A percentile compares a stretch with the other conserved stretches of the same genome.
These are phyloP conservation scores for Dicycla oo DNA, from an alignment of 2,888 invertebrate genomes.

Conservation along the genomic window DNA sequence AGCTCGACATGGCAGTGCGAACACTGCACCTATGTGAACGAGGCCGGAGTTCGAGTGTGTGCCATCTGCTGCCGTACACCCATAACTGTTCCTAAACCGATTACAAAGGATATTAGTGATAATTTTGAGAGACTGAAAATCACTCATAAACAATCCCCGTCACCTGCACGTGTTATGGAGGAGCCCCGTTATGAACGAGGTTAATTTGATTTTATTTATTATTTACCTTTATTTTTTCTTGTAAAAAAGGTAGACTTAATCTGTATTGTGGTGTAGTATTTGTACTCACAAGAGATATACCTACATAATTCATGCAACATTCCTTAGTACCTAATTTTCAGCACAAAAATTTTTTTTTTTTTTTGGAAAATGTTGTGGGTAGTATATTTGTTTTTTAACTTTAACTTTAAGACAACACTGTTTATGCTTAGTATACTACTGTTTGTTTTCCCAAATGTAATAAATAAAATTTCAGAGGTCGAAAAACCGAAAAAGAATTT, in stretches of 20 bases:
- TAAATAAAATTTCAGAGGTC: conserved; percentile 70
- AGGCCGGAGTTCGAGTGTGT: conserved; percentile 94
- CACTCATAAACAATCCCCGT: conserved; percentile 49
- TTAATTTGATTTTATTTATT: conserved; percentile 82
- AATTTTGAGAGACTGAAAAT: conserved; percentile 68
- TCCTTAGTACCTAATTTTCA: too few relatives aligned
- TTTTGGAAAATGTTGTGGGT: too few relatives aligned
- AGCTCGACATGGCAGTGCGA: conserved; percentile 95
- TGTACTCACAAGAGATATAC: background rate
- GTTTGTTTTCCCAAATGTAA: too few relatives aligned
- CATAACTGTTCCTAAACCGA: conserved; percentile 79
- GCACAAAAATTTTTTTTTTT: too few relatives aligned
- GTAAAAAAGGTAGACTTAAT: background rate
- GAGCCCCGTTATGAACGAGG: conserved; percentile 87
- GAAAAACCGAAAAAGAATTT: conserved; percentile 74
- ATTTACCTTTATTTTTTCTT: background rate
- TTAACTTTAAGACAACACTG: too few relatives aligned
- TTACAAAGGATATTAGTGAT: conserved; percentile 62
- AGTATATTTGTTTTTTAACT: too few relatives aligned
- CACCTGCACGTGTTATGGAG: conserved; percentile 54
- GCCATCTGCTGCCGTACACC: conserved; percentile 96
- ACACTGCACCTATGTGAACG: conserved; percentile 97
- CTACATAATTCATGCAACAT: background rate
- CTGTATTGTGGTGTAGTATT: background rate
- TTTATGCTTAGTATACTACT: too few relatives aligned